Base-by-base conservation (phyloP, 2,797 vertebrate genomes). In the Cynopterus sphinx region DNA sequence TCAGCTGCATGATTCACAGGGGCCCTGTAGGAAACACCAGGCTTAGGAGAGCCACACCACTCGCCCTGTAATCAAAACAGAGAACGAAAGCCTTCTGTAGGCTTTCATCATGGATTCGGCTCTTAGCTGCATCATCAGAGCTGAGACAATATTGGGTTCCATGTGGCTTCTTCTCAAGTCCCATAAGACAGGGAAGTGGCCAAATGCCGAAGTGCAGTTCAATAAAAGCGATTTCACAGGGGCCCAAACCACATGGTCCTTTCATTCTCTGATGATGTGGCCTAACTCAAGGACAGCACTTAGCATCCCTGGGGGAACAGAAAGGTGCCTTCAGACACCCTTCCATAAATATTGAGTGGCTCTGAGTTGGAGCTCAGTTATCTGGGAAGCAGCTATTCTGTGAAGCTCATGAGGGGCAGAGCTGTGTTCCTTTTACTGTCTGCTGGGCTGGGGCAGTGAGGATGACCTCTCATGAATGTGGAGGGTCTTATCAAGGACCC, bases 321-420 rank as follows among this genome's bases (percentile, higher is more conserved):
- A 16, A 36, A 90, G 78, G 57, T 28, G 3, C 39, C 74, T 73
- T 78, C 33, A 71, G 78, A 22, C 21, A 13, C 15, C 51, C 12
- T 31, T 90, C 33, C 26, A 63, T 22, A 74, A 13, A 36, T 51
- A 43, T 5, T 12, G 73, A 77, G 82, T 78, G 57, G 70, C 41
- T n/a, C 39, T 12, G 43, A 78, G 61, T 49, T 71, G 53, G 85
- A 92, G 61, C 59, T 94, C 51, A 94, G 21, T 39, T 85, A 28
- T 68, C 24, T 51, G 73, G 49, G 61, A 55, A 87, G 67, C 16
- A 39, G 41, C n/a, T 81, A 16, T 85, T 90, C 55, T 55, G 0
- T 49, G 73, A 91, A 78, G 71, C 67, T 90, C 24, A 26, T 87
- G 86, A 91, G 85, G 59, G 67, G n/a, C 19, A 61, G 22, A 94